Conservation (phyloP, 53 echinoderm and acorn worm genomes). For the Actinopyga echinites region DNA sequence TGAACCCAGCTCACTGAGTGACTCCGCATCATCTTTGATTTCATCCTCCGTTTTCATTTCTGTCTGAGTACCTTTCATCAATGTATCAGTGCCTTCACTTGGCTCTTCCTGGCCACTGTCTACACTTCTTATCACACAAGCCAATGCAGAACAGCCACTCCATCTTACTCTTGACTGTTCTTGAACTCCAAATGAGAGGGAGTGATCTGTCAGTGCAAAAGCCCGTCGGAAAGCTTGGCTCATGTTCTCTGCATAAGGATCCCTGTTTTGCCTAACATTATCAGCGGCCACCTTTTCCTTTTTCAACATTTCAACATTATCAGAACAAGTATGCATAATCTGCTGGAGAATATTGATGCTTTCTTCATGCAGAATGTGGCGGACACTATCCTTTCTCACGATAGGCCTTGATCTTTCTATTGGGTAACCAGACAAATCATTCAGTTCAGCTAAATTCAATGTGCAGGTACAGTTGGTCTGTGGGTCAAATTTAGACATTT, state of each 20-base stretch:
- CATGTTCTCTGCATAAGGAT: constrained; percentile 81
- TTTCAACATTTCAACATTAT: constrained; percentile 61
- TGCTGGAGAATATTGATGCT: constrained; percentile 89
- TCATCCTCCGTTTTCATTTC: background rate
- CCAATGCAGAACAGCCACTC: constrained; percentile 96
- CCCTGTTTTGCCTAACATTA: constrained; percentile 41
- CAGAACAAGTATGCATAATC: constrained; percentile 95
- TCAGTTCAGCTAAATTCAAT: constrained; percentile 82
- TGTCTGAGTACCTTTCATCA: constrained; percentile 12
- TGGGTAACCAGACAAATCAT: constrained; percentile 72
- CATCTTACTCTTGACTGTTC: constrained; percentile 90
- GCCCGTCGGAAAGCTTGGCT: constrained; percentile 67
- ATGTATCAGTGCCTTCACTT: background rate
- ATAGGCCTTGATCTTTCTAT: constrained; percentile 71
- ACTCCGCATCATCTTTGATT: constrained; percentile 31
- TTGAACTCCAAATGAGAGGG: constrained; percentile 83
- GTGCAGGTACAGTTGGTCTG: constrained; percentile 81
- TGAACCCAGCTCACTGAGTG: constrained; percentile 61
- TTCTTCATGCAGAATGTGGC: constrained; percentile 92
- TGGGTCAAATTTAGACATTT: constrained; percentile 85
- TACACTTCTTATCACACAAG: constrained; percentile 68
- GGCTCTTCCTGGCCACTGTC: constrained; percentile 50
- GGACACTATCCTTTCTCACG: constrained; percentile 78
- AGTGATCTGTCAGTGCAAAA: constrained; percentile 67
- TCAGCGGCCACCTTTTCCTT: background rate